Evolutionary conservation across 2,888 invertebrate species (phyloP), one percentile per base, ranked within the genome.

Genomic region (Willowsia nigromaculata): DNA sequence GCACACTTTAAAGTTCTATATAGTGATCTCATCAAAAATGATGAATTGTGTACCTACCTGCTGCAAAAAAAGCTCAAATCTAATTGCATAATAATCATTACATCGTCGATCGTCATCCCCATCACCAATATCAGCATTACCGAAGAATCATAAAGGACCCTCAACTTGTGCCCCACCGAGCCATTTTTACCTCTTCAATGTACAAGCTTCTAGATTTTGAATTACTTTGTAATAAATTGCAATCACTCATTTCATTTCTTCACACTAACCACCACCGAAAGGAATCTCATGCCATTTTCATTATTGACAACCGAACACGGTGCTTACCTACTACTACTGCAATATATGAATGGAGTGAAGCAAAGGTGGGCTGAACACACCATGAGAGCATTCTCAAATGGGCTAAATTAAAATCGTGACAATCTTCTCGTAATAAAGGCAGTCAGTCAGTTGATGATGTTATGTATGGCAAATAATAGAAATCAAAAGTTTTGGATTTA

Each of bases 401-500:
- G 59, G 27, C 74, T 37, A 84, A 84, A 84, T 84, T 84, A 84
- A 84, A 84, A 84, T 84, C 74, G 84, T 84, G 84, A 84, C 84
- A 74, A 84, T 84, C 27, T 56, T 30, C 56, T 71, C 56, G 68
- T 74, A 25, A 27, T 11, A 11, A 2, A 56, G 56, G 3, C 5
- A 2, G 56, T 4, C 22, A 22, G 22, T 22, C 13, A 2, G 22
- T 22, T 27, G 59, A 7, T 62, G 59, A 13, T 62, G 59, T 50
- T 13, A 11, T 1, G 15, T 62, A 13, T 27, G 25, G 9, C 27
- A 27, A 56, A 33, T 53, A 53, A 80, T 80, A 59, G 13, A 83
- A 83, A 83, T 33, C 65, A 65, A 65, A 82, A 62, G 50, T 18
- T 11, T n/a, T 83, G n/a, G 1, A 18, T 25, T 50, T 56, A 59